These are phyloP conservation scores for Pseudochirops corinnae DNA, from an alignment of 2,797 vertebrate genomes.

Conservation along the genomic window DNA sequence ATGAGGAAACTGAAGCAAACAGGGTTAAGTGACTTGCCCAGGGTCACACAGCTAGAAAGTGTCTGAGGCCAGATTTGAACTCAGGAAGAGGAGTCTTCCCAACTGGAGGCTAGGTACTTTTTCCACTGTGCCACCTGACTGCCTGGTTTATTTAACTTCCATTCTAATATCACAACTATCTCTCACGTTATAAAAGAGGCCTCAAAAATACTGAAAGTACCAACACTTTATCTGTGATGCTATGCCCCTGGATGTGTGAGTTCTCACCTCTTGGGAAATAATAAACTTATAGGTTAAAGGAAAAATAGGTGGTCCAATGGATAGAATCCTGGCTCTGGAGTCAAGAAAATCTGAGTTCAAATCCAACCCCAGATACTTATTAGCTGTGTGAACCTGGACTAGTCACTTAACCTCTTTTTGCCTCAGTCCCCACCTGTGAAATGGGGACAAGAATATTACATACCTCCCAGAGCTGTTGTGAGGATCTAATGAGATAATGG, in stretches of 20 bases:
- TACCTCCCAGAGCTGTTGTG: neutral
- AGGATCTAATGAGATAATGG: neutral
- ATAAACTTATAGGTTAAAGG: neutral
- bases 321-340: neutral
- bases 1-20: neutral
- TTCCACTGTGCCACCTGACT: neutral
- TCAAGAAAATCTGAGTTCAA: neutral
- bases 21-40: neutral
- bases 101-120: accelerated
- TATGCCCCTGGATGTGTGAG: neutral
- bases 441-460: neutral
- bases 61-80: neutral
- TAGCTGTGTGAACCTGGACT: neutral
- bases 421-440: neutral
- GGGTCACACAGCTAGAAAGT: neutral
- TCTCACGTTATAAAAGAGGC: neutral
- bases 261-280: neutral
- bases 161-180: neutral
- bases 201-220: neutral
- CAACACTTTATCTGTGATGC: neutral
- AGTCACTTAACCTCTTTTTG: neutral
- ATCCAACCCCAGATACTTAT: neutral
- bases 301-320: neutral
- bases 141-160: neutral
- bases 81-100: neutral